A percentile compares a stretch with the other conserved stretches of the same genome.
phyloP scores from a whole-genome alignment of 2,113 vertebrate genomes.

The Natator depressus region DNA sequence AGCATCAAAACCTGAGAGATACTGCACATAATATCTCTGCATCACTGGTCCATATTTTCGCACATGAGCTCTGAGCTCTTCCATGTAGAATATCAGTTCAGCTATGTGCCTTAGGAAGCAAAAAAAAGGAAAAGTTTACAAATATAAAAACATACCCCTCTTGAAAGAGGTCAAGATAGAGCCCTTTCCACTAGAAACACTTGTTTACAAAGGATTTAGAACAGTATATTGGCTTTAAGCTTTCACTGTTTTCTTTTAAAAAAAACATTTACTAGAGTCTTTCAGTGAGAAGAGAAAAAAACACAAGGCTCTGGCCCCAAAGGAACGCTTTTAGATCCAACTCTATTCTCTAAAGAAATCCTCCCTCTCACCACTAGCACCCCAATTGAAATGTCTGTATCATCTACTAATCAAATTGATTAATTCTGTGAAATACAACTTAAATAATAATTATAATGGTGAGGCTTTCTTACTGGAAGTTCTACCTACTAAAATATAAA shows the following conservation, averaged over 20 bases:
- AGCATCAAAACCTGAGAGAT: slow-evolving; percentile 97
- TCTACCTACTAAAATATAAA: neutral
- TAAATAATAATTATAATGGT: neutral
- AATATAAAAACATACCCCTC: neutral
- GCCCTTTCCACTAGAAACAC: neutral
- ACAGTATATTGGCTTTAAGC: neutral
- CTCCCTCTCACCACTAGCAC: neutral
- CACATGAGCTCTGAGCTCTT: slow-evolving; percentile 96
- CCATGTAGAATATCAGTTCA: slow-evolving; percentile 99
- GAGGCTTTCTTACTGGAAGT: neutral
- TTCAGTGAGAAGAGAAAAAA: neutral
- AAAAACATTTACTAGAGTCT: neutral
- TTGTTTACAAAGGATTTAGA: neutral
- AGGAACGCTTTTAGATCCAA: neutral
- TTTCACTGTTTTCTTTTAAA: neutral
- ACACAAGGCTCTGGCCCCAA: neutral
- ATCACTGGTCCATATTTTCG: slow-evolving; percentile 97
- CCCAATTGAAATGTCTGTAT: neutral
- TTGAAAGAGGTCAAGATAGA: neutral
- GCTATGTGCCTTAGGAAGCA: slow-evolving; percentile 89
- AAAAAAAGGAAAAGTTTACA: neutral
- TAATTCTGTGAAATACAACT: neutral
- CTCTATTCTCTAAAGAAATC: neutral
- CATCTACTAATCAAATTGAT: neutral
- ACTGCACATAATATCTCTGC: slow-evolving; percentile 98